A percentile compares a stretch with the other conserved stretches of the same genome.
Conservation (phyloP, 2,888 invertebrate genomes). For the Lithophane ornitopus region DNA sequence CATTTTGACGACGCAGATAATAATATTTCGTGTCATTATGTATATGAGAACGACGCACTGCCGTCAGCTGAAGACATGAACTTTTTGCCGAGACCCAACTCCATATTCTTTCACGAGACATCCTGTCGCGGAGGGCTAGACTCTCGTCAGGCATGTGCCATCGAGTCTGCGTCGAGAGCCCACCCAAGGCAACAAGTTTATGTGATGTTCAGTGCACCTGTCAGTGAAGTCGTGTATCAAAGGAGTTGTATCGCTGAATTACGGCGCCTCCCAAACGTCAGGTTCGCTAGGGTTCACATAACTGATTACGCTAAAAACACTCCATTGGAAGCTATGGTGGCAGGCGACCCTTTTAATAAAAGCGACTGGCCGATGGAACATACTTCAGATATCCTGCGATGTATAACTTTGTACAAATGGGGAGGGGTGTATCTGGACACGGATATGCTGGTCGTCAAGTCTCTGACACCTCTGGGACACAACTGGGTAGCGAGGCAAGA, state of each 20-base stretch:
- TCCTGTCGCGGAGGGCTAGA: slow-evolving; percentile 90
- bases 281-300: slow-evolving; percentile 59
- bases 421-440: slow-evolving; percentile 94
- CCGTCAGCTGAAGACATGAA: slow-evolving; percentile 65
- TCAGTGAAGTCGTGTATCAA: slow-evolving; percentile 31
- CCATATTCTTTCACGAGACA: slow-evolving; percentile 93
- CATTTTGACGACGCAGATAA: slow-evolving; percentile 13
- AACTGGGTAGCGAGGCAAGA: slow-evolving; percentile 92
- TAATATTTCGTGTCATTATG: slow-evolving; percentile 53
- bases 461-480: slow-evolving; percentile 87
- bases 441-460: slow-evolving; percentile 93
- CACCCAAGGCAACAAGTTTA: slow-evolving; percentile 91
- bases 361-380: slow-evolving; percentile 88
- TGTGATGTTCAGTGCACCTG: slow-evolving; percentile 69
- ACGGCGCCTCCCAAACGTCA: slow-evolving; percentile 40
- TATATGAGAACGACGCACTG: slow-evolving; percentile 60
- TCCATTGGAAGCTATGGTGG: slow-evolving; percentile 90
- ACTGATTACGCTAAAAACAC: slow-evolving; percentile 87
- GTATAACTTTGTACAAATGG: slow-evolving; percentile 93
- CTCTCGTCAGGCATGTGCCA: slow-evolving; percentile 91
- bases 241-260: slow-evolving; percentile 51
- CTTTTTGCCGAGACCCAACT: slow-evolving; percentile 76
- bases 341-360: slow-evolving; percentile 83
- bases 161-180: slow-evolving; percentile 92
- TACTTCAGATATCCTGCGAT: slow-evolving; percentile 92